phyloP scores from a whole-genome alignment of 2,113 vertebrate species.

The Ursus arctos region DNA sequence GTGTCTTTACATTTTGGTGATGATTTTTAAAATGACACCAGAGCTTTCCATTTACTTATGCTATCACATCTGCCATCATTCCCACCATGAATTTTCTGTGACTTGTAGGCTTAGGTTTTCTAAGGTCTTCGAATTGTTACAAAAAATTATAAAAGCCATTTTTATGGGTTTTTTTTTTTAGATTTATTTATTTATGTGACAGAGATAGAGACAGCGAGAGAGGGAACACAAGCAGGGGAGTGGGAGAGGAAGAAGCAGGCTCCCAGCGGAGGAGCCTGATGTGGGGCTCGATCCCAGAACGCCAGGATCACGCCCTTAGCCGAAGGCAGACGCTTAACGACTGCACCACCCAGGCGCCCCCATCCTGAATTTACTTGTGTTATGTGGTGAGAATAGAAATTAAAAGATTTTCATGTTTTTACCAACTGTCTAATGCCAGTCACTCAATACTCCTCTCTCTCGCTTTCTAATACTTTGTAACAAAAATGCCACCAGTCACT shows the following conservation, averaged over 20 bases:
- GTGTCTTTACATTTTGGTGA: neutral
- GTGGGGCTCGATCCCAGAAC: no score
- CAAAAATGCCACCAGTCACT: neutral
- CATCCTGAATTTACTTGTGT: neutral
- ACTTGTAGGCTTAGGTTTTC: neutral
- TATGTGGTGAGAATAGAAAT: neutral
- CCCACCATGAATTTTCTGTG: neutral
- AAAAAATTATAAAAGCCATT: neutral
- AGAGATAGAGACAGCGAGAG: no score
- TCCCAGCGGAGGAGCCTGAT: no score
- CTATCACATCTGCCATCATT: neutral
- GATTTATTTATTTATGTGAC: no score
- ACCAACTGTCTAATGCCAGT: neutral
- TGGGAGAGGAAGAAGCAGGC: no score
- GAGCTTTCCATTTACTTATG: neutral
- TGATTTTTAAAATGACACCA: neutral
- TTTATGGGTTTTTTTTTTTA: neutral
- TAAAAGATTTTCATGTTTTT: neutral
- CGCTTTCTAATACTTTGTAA: neutral
- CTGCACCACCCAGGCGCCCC: no score
- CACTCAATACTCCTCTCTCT: neutral
- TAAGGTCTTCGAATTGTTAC: neutral
- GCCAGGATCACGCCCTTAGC: no score
- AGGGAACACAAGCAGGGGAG: no score
- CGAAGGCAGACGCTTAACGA: no score